A percentile compares a stretch with the other conserved stretches of the same genome.
Evolutionary conservation across 2,113 vertebrate species (phyloP).

Genomic region (Puffinus mauretanicus): DNA sequence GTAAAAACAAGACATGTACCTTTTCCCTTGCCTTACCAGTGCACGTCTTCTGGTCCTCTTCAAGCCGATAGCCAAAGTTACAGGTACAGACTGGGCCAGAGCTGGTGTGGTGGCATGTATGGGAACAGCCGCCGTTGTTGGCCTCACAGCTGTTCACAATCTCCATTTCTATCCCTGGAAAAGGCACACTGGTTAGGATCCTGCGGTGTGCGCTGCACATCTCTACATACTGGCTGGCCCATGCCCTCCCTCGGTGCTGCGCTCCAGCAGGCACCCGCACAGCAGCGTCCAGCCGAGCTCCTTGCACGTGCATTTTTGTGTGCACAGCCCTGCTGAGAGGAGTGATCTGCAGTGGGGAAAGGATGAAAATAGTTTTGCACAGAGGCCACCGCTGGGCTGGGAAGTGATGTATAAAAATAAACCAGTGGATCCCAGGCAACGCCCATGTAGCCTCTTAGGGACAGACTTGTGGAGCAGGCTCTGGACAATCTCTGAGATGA

Average conservation of each 20-base stretch:
- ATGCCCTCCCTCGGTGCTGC: fast-evolving
- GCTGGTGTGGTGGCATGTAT: conserved; percentile 86
- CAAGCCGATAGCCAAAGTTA: conserved; percentile 81
- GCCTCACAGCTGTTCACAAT: conserved; percentile 92
- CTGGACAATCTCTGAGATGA: neutral
- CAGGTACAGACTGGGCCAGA: conserved; percentile 85
- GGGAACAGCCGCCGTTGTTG: conserved; percentile 88
- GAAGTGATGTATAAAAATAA: neutral
- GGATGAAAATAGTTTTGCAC: neutral
- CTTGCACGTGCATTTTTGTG: neutral
- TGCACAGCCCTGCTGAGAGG: neutral
- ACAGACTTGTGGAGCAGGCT: neutral
- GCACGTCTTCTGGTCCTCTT: conserved; percentile 85
- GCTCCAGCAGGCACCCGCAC: fast-evolving
- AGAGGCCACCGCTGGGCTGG: neutral
- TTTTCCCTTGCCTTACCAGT: conserved; percentile 70
- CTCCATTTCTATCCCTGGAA: conserved; percentile 94
- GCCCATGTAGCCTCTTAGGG: neutral
- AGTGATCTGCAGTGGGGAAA: neutral
- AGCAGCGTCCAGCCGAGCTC: neutral
- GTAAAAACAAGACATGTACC: fast-evolving
- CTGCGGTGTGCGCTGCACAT: no score
- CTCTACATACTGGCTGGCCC: fast-evolving
- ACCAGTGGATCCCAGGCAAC: neutral
- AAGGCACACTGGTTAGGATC: neutral